Evolutionary conservation across 2,888 invertebrate genomes (phyloP), one percentile per base, ranked within the genome.

Genomic region (Octonoba sinensis): DNA sequence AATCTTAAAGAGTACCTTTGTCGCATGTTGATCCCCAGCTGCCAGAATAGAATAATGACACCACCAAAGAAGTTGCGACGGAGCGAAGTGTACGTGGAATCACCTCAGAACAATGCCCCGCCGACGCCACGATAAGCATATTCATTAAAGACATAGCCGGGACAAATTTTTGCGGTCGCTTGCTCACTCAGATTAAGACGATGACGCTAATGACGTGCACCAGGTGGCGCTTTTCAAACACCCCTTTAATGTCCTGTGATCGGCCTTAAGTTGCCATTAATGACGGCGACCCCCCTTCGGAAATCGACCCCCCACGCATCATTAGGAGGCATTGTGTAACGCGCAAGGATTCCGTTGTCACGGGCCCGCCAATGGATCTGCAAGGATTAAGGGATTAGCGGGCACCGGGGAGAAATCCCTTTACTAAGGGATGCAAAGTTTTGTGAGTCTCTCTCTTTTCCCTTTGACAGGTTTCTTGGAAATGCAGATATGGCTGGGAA

Each of bases 251-350:
- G 79, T 73, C 49, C 54, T 27, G 27, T 59, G 51, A 60, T 60
- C 60, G 65, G 79, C 66, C 72, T 79, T 73, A 73, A 79, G 72
- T 66, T 79, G 73, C 79, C 79, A 79, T 72, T 79, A 73, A 79
- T 67, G 72, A 72, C 56, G 75, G 67, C 36, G 20, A 47, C 47
- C 57, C 66, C 66, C 57, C 46, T 44, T 0, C 60, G 12, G 51
- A 36, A 36, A 36, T 36, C 20, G 24, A 16, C 56, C 66, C 57
- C 79, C 72, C 51, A 56, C 54, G 76, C 72, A 73, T 79, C 72
- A 79, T 73, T 79, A 79, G 72, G 67, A 13, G 66, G 71, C 66
- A 60, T 73, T 79, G 65, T 77, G 65, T 22, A 64, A 70, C 57
- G 60, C 56, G 46, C 46, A 62, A 54, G 49, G 22, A 62, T 54